Conservation (phyloP, 1,140 invertebrate genomes). For the Papilio polytes region DNA sequence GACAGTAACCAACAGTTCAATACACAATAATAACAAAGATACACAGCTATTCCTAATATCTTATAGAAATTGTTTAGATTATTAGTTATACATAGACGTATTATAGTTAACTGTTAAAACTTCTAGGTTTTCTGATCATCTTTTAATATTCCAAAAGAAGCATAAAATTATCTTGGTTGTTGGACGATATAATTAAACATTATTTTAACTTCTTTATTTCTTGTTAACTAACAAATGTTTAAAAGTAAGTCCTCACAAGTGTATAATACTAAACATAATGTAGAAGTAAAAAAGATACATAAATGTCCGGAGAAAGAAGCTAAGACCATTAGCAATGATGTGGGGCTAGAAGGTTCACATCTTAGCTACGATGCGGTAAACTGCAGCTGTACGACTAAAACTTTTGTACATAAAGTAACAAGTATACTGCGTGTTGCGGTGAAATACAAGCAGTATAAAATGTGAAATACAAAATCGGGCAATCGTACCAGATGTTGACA, state of each 20-base stretch:
- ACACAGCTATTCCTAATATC: background rate
- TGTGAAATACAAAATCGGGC: background rate
- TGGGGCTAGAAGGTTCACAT: slow-evolving; percentile 10
- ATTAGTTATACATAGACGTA: too few relatives aligned
- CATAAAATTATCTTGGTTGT: too few relatives aligned
- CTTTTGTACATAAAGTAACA: background rate
- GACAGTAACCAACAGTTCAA: background rate
- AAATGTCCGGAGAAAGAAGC: slow-evolving; percentile 6
- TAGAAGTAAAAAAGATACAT: slow-evolving; percentile 1
- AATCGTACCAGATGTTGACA: background rate
- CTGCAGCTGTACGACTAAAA: background rate
- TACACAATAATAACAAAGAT: background rate
- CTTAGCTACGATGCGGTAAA: slow-evolving; percentile 1
- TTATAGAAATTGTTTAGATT: background rate
- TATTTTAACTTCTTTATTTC: too few relatives aligned
- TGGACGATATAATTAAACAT: too few relatives aligned
- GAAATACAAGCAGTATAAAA: slow-evolving; percentile 4
- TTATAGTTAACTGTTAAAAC: too few relatives aligned
- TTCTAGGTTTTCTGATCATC: too few relatives aligned
- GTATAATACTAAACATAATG: background rate
- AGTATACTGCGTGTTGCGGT: background rate
- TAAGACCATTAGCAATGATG: slow-evolving; percentile 20
- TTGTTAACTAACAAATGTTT: background rate
- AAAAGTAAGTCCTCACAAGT: background rate
- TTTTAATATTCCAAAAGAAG: too few relatives aligned